Evolutionary conservation across 2,888 invertebrate species (phyloP).

Genomic region (Dexiosoma caninum): DNA sequence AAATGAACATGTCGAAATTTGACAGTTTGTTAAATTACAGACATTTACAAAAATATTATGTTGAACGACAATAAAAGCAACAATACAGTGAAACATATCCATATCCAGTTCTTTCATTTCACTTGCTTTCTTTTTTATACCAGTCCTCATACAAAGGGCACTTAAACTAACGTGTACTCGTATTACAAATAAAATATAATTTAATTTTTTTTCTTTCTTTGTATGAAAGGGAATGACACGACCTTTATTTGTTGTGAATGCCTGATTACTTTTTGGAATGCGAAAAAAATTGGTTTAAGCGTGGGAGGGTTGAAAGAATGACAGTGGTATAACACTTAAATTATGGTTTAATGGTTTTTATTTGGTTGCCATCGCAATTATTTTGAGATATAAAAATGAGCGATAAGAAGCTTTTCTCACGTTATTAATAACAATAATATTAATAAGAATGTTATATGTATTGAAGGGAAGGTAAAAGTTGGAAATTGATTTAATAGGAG

Average conservation of each 20-base stretch:
- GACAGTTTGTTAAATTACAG: constrained; percentile 59
- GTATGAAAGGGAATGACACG: neutral
- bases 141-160: neutral
- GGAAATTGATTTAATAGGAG: no score
- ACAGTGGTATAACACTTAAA: neutral
- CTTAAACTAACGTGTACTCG: neutral
- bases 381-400: neutral
- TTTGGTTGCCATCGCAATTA: constrained; percentile 10
- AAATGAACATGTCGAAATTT: constrained; percentile 39
- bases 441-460: neutral
- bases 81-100: neutral
- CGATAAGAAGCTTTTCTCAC: neutral
- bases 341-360: constrained; percentile 21
- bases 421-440: neutral
- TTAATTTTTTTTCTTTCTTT: no score
- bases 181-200: no score
- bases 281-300: neutral
- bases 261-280: neutral
- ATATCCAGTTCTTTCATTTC: neutral
- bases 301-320: no score
- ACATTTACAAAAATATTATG: constrained; percentile 45
- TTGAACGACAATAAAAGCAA: constrained; percentile 5
- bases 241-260: neutral
- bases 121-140: neutral
- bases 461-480: no score